These are phyloP conservation scores for Wiebesia pumilae DNA, from an alignment of 1,140 invertebrate species.

Conservation along the genomic window DNA sequence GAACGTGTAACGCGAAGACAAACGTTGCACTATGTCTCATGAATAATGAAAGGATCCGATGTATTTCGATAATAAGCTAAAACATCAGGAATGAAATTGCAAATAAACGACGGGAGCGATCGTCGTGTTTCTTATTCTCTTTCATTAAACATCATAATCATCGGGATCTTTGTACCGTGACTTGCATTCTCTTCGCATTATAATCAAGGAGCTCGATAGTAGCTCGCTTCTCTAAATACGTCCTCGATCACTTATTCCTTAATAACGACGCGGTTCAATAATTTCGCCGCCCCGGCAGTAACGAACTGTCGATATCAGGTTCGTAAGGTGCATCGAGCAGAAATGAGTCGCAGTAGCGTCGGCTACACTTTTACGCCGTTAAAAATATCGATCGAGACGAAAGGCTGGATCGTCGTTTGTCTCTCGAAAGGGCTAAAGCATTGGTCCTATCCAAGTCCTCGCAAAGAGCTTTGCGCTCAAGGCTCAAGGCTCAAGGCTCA, in stretches of 20 bases:
- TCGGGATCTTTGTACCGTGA: background rate
- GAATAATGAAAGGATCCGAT: too few species aligned
- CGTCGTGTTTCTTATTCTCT: background rate
- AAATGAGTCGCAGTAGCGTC: background rate
- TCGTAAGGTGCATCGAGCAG: too few species aligned
- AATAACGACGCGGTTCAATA: background rate
- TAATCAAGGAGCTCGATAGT: too few species aligned
- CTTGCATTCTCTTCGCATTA: background rate
- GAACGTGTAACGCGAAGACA: too few species aligned
- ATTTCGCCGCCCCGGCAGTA: too few species aligned
- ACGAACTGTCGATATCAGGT: too few species aligned
- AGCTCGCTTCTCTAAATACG: background rate
- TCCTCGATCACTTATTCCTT: background rate
- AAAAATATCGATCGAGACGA: background rate
- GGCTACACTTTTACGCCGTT: background rate
- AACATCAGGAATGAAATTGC: background rate
- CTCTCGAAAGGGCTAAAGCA: background rate
- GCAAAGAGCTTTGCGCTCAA: too few species aligned
- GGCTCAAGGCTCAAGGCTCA: background rate
- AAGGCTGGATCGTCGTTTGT: too few species aligned
- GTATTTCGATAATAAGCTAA: too few species aligned
- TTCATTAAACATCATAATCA: background rate
- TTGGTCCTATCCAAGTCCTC: background rate
- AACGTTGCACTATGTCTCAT: too few species aligned
- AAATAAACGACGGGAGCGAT: background rate